Percentiles rank a stretch among this genome's conserved stretches.
Evolutionary conservation across 2,797 vertebrate genomes (phyloP).

Genomic region (Zenarchopterus dispar): DNA sequence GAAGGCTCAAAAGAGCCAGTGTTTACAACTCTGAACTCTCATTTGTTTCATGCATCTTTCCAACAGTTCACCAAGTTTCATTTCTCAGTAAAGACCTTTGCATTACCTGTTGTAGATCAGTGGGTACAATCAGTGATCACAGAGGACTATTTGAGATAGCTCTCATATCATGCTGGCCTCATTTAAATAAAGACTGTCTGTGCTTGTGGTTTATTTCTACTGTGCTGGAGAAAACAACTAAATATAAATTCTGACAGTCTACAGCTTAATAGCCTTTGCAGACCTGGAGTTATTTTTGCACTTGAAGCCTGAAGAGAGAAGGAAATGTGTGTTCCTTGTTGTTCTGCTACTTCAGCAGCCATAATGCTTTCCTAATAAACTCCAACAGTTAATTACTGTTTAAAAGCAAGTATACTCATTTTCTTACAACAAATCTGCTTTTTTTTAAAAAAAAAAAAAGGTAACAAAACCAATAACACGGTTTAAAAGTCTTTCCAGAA

Average conservation of each 20-base stretch:
- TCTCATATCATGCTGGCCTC: slow-evolving; percentile 37
- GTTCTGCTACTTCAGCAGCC: slow-evolving; percentile 26
- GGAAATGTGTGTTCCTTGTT: slow-evolving; percentile 14
- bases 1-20: no score
- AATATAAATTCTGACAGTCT: slow-evolving; percentile 74
- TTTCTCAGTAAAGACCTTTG: slow-evolving; percentile 7
- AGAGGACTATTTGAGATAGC: slow-evolving; percentile 21
- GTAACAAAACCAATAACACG: slow-evolving; percentile 31
- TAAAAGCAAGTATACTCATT: slow-evolving; percentile 8
- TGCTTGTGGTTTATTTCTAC: slow-evolving; percentile 59
- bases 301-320: slow-evolving; percentile 44
- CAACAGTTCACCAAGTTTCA: slow-evolving; percentile 27
- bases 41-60: slow-evolving; percentile 25
- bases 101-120: slow-evolving; percentile 28
- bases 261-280: slow-evolving; percentile 77
- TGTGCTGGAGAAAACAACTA: slow-evolving; percentile 55
- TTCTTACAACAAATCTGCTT: slow-evolving; percentile 7
- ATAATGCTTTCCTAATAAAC: slow-evolving; percentile 14
- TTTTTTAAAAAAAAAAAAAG: slow-evolving; percentile 21
- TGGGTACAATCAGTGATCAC: slow-evolving; percentile 43
- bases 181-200: slow-evolving; percentile 36
- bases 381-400: slow-evolving; percentile 27
- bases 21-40: slow-evolving; percentile 5
- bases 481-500: slow-evolving; percentile 35
- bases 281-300: slow-evolving; percentile 70